Conservation (phyloP, 23 tunicate species). For the Clavelina lepadiformis region DNA sequence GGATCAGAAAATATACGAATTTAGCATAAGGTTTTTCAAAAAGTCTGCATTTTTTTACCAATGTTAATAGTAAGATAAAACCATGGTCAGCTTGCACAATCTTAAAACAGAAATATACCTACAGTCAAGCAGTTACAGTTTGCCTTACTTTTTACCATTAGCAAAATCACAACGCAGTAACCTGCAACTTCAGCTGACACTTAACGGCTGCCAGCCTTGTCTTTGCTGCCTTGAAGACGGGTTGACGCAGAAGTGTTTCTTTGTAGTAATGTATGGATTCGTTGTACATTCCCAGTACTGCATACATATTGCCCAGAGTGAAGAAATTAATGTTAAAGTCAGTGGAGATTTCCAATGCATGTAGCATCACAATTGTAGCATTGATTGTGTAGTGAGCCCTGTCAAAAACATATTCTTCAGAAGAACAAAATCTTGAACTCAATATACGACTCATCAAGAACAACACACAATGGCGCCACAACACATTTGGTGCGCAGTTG, state of each 20-base stretch:
- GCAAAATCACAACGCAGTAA: slow-evolving; percentile 2
- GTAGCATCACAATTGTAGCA: slow-evolving; percentile 78
- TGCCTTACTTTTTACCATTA: too few relatives aligned
- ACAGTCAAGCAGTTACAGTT: too few relatives aligned
- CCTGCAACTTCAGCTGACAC: slow-evolving; percentile 86
- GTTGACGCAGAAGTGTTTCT: slow-evolving; percentile 48
- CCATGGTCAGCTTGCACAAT: too few relatives aligned
- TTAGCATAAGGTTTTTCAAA: too few relatives aligned
- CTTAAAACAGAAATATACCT: too few relatives aligned
- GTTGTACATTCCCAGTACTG: slow-evolving; percentile 72
- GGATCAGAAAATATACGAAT: too few relatives aligned
- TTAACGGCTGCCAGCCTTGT: slow-evolving; percentile 70
- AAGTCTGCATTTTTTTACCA: too few relatives aligned
- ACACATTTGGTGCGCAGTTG: neutral
- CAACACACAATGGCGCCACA: too few relatives aligned
- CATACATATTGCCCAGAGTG: slow-evolving; percentile 75
- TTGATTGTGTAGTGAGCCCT: slow-evolving; percentile 81
- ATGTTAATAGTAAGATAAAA: too few relatives aligned
- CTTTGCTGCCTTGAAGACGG: slow-evolving; percentile 63
- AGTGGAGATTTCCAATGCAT: slow-evolving; percentile 74
- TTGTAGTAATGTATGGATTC: slow-evolving; percentile 58
- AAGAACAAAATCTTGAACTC: too few relatives aligned
- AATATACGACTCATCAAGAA: too few relatives aligned
- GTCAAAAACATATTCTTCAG: neutral
- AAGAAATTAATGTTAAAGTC: slow-evolving; percentile 54